Conservation (phyloP, 2,888 invertebrate genomes). For the Pasiphila rectangulata region DNA sequence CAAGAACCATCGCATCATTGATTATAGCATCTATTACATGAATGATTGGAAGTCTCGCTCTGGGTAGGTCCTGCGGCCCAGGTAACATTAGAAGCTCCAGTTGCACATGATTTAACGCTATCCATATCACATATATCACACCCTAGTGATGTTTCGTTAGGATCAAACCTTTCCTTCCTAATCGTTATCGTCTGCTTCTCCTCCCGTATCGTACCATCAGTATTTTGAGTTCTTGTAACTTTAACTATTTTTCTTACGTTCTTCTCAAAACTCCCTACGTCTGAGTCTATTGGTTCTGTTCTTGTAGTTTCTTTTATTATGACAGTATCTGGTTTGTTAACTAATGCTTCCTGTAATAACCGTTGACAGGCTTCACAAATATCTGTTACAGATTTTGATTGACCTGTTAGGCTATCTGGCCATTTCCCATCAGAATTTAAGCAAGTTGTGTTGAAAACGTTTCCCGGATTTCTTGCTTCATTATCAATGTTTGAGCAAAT, state of each 20-base stretch:
- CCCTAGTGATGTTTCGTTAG: constrained; percentile 29
- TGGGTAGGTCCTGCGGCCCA: too few relatives aligned
- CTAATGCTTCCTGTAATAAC: constrained; percentile 1
- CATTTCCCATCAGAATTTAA: neutral
- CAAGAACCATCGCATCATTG: too few relatives aligned
- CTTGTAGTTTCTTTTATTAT: neutral
- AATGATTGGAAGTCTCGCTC: too few relatives aligned
- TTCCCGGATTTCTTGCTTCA: too few relatives aligned
- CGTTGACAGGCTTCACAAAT: constrained; percentile 18
- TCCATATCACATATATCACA: constrained; percentile 27
- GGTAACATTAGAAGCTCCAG: too few relatives aligned
- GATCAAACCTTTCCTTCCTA: constrained; percentile 37
- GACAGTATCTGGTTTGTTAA: neutral
- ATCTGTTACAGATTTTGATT: neutral
- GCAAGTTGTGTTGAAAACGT: too few relatives aligned
- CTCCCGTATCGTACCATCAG: constrained; percentile 47
- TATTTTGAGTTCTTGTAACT: constrained; percentile 39
- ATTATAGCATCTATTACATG: too few relatives aligned
- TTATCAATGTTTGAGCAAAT: too few relatives aligned
- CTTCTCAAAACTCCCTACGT: constrained; percentile 43
- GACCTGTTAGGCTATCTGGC: neutral
- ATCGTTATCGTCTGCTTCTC: constrained; percentile 40
- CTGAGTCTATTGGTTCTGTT: constrained; percentile 20
- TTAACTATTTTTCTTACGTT: constrained; percentile 42
- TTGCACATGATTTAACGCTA: too few relatives aligned